phyloP scores from a whole-genome alignment of 2,797 vertebrate genomes.

The Arnoldichthys spilopterus region DNA sequence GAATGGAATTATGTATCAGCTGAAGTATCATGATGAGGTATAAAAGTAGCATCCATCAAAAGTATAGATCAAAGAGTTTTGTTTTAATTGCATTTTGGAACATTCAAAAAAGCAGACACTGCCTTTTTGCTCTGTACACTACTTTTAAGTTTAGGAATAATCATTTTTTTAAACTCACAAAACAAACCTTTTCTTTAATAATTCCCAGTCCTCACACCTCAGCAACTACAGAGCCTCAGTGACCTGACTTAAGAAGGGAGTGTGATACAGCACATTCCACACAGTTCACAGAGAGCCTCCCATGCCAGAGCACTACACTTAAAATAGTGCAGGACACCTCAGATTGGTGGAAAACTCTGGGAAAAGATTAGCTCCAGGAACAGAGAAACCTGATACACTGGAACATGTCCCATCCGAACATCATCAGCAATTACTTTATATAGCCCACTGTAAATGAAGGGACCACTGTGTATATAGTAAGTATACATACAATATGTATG shows the following conservation, averaged over 20 bases:
- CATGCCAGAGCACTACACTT: slow-evolving; percentile 12
- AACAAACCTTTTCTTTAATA: background rate
- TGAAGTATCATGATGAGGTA: no score
- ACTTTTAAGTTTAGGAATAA: no score
- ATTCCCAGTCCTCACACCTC: background rate
- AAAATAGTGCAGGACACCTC: slow-evolving; percentile 10
- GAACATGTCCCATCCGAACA: background rate
- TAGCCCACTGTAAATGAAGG: background rate
- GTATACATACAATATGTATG: background rate
- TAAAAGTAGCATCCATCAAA: no score
- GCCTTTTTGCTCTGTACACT: no score
- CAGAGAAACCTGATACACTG: background rate
- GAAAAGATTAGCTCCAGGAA: background rate
- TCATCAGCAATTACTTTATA: background rate
- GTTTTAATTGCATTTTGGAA: no score
- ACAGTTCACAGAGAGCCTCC: slow-evolving; percentile 6
- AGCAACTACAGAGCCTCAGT: slow-evolving; percentile 3
- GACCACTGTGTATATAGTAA: no score
- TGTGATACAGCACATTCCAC: slow-evolving; percentile 28
- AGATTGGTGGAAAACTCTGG: background rate
- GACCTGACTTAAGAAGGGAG: slow-evolving; percentile 11
- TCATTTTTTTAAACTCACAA: background rate
- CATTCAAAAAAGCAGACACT: no score
- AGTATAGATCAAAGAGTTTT: no score
- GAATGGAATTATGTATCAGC: no score